Percentiles rank a stretch among this genome's conserved stretches.
phyloP scores from a whole-genome alignment of 2,113 vertebrate species.

The Setophaga petechia region DNA sequence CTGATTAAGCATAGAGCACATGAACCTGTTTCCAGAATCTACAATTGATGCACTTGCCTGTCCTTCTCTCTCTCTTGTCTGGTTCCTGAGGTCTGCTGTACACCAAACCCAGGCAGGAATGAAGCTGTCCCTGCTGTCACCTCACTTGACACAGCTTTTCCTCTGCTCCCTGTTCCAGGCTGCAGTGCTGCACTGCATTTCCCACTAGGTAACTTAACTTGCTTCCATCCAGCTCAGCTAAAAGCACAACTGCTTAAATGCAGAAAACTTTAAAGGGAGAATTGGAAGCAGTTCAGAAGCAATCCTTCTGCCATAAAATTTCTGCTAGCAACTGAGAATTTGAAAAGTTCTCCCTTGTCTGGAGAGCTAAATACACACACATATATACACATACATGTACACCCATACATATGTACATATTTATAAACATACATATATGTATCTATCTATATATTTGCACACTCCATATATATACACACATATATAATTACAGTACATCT shows the following conservation, averaged over 20 bases:
- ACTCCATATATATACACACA: too few species aligned
- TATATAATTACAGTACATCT: neutral
- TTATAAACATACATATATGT: too few species aligned
- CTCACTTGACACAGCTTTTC: neutral
- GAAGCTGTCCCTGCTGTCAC: neutral
- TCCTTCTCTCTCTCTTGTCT: neutral
- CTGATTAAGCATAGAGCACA: neutral
- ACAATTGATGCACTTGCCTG: neutral
- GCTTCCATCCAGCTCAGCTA: neutral
- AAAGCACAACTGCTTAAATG: neutral
- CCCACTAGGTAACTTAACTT: neutral
- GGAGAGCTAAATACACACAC: accelerated
- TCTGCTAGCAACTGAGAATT: neutral
- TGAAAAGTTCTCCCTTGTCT: neutral
- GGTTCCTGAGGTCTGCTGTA: neutral
- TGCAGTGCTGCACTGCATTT: neutral
- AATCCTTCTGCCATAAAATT: neutral
- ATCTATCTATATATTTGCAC: too few species aligned
- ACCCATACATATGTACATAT: too few species aligned
- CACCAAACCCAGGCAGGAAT: neutral
- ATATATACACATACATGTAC: neutral
- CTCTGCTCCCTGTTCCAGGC: neutral
- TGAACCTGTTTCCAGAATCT: neutral
- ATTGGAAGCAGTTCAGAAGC: conserved; percentile 5
- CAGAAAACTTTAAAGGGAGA: neutral